Conservation (phyloP, 2,888 invertebrate species). For the Melolontha melolontha region DNA sequence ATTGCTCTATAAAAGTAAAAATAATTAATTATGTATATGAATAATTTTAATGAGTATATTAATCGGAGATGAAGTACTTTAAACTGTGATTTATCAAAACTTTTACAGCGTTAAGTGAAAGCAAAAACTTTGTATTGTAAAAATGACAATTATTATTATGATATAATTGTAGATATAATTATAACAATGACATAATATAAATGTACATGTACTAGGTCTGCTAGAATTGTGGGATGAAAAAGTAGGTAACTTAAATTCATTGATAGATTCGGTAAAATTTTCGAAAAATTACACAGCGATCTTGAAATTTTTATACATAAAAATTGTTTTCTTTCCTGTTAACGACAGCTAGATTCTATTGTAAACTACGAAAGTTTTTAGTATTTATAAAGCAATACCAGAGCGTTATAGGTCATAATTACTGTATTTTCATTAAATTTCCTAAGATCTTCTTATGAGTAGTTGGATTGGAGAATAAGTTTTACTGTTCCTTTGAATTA, state of each 20-base stretch:
- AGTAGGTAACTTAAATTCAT: neutral
- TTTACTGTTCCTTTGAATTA: too few relatives aligned
- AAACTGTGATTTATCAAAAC: constrained; percentile 58
- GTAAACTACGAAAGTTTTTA: too few relatives aligned
- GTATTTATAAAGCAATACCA: too few relatives aligned
- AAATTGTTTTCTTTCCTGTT: too few relatives aligned
- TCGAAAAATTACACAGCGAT: neutral
- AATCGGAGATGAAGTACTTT: constrained; percentile 52
- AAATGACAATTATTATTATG: constrained; percentile 25
- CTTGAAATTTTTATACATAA: too few relatives aligned
- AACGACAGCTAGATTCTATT: too few relatives aligned
- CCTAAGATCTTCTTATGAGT: too few relatives aligned
- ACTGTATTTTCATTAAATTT: too few relatives aligned
- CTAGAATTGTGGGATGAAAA: constrained; percentile 16
- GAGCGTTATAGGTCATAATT: too few relatives aligned
- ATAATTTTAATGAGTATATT: constrained; percentile 40
- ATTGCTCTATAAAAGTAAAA: constrained; percentile 42
- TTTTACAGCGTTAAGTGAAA: constrained; percentile 40
- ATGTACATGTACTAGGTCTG: neutral
- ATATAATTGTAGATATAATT: constrained; percentile 4
- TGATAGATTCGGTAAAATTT: neutral
- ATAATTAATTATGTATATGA: constrained; percentile 17
- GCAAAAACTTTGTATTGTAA: constrained; percentile 19
- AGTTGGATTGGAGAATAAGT: too few relatives aligned
- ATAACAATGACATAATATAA: neutral